These are phyloP conservation scores for Erebia ligea DNA, from an alignment of 2,888 invertebrate species.

Conservation along the genomic window DNA sequence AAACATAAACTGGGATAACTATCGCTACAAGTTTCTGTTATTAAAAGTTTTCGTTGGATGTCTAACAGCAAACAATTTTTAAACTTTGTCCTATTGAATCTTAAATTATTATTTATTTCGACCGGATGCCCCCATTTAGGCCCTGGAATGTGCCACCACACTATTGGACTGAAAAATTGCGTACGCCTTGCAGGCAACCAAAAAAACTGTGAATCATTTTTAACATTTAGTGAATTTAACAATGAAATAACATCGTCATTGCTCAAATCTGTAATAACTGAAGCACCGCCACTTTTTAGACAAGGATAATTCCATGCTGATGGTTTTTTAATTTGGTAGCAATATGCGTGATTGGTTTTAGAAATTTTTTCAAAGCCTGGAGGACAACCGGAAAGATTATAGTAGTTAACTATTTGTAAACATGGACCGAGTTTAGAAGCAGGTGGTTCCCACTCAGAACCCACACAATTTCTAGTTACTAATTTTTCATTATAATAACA, in stretches of 20 bases:
- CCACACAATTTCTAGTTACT: conserved; percentile 64
- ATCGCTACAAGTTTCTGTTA: conserved; percentile 60
- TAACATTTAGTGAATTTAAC: conserved; percentile 54
- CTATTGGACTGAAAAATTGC: conserved; percentile 67
- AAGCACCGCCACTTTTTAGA: conserved; percentile 66
- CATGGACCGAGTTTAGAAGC: conserved; percentile 57
- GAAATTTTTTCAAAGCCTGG: conserved; percentile 63
- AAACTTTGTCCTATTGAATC: conserved; percentile 47
- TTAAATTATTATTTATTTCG: conserved; percentile 47
- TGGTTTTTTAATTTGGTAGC: conserved; percentile 59
- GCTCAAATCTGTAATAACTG: conserved; percentile 66
- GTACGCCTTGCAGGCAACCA: conserved; percentile 79
- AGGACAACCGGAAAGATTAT: conserved; percentile 61
- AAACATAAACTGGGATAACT: conserved; percentile 69
- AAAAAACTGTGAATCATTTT: conserved; percentile 55
- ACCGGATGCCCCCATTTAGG: conserved; percentile 64
- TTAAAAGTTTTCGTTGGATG: conserved; percentile 50
- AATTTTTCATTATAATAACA: conserved; percentile 58
- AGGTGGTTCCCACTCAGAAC: conserved; percentile 58
- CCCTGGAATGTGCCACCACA: conserved; percentile 75
- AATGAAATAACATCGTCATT: conserved; percentile 55
- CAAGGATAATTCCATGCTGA: conserved; percentile 69
- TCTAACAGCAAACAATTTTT: conserved; percentile 69
- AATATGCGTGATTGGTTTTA: conserved; percentile 58
- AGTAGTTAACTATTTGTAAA: conserved; percentile 52